These are phyloP conservation scores for Athalia circularis DNA, from an alignment of 2,888 invertebrate species.

Conservation along the genomic window DNA sequence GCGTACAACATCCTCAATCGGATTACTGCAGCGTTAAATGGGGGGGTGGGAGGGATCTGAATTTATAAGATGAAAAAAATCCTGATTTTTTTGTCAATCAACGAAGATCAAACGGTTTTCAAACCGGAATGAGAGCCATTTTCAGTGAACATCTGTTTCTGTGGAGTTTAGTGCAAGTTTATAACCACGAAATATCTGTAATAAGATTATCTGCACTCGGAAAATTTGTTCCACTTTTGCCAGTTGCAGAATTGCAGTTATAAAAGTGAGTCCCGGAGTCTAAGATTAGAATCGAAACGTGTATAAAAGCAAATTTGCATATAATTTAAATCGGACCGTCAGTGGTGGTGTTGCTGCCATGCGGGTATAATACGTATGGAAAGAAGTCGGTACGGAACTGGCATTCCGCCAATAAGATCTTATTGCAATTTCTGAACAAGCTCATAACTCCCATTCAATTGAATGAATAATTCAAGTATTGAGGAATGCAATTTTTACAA, in stretches of 20 bases:
- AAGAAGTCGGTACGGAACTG: constrained; percentile 24
- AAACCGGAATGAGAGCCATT: too few species aligned
- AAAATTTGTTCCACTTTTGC: constrained; percentile 40
- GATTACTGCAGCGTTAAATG: too few species aligned
- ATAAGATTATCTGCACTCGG: background rate
- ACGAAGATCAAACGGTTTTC: background rate
- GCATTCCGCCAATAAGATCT: constrained; percentile 21
- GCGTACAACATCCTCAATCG: too few species aligned
- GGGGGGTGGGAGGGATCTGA: too few species aligned
- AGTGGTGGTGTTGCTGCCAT: constrained; percentile 4
- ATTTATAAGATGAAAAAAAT: background rate
- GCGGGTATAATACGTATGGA: background rate
- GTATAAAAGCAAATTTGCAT: constrained; percentile 50
- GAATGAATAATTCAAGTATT: constrained; percentile 20
- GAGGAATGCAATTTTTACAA: constrained; percentile 7
- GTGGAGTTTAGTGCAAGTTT: background rate
- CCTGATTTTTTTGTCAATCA: background rate
- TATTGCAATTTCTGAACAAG: constrained; percentile 17
- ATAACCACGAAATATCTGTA: background rate
- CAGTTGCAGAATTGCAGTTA: background rate
- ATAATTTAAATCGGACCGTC: constrained; percentile 56
- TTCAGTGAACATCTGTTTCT: background rate
- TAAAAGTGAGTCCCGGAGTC: constrained; percentile 32
- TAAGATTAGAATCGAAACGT: constrained; percentile 54
- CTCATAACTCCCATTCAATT: constrained; percentile 33